phyloP scores from a whole-genome alignment of 2,797 vertebrate genomes.

The Poliocrania exsul region DNA sequence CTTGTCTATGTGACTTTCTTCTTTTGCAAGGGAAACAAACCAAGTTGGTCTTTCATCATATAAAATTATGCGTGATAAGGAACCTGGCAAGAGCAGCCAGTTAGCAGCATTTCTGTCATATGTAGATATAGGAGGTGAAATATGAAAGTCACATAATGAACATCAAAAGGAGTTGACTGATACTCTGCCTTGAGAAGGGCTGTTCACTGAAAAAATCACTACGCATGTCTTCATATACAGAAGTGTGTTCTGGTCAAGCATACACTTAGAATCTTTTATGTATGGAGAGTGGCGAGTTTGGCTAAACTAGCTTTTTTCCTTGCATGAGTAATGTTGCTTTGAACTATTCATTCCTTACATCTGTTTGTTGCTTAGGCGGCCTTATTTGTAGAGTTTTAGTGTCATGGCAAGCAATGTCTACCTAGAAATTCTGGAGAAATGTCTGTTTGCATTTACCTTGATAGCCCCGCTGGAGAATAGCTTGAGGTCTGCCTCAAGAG shows the following conservation, averaged over 20 bases:
- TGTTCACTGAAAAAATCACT: neutral
- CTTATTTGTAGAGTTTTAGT: neutral
- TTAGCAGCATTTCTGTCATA: neutral
- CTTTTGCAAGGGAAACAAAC: neutral
- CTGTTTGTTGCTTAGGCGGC: neutral
- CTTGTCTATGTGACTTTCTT: neutral
- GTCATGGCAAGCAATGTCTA: neutral
- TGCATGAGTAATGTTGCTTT: neutral
- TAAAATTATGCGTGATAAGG: neutral
- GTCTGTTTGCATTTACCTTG: neutral
- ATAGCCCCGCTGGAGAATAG: neutral
- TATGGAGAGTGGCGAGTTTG: neutral
- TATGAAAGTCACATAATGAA: neutral
- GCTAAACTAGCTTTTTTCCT: neutral
- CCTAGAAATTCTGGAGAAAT: neutral
- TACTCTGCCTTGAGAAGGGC: neutral
- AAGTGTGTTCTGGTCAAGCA: neutral
- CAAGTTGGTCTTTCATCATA: neutral
- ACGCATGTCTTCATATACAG: neutral
- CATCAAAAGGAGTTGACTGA: neutral
- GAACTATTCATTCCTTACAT: neutral
- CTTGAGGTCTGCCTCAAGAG: neutral
- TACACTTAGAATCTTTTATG: neutral
- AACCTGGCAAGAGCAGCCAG: neutral
- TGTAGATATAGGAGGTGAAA: neutral